These are phyloP conservation scores for Corydoras maculifer DNA, from an alignment of 2,113 vertebrate genomes.

Conservation along the genomic window DNA sequence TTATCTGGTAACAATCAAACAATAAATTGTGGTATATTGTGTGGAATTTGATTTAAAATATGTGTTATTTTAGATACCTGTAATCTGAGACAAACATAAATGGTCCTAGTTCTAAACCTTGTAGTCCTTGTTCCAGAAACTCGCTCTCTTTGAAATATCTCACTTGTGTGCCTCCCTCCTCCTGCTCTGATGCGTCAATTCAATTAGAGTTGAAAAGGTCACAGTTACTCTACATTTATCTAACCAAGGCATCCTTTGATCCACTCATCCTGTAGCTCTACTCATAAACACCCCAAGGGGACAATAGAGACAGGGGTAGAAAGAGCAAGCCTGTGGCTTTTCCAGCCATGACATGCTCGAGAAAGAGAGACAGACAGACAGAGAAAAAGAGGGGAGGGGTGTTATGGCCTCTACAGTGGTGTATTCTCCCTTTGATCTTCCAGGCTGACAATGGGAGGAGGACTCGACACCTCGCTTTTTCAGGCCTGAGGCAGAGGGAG, in stretches of 20 bases:
- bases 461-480: slow-evolving; percentile 57
- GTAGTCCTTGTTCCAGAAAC: slow-evolving; percentile 1
- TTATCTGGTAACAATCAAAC: too few species aligned
- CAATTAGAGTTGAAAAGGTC: slow-evolving; percentile 65
- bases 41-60: too few species aligned
- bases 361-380: slow-evolving; percentile 5
- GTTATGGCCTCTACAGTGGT: slow-evolving; percentile 10
- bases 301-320: slow-evolving; percentile 53
- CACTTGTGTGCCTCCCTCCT: slow-evolving; percentile 21
- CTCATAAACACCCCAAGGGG: slow-evolving; percentile 67
- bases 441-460: slow-evolving; percentile 58
- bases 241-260: slow-evolving; percentile 65
- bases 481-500: slow-evolving; percentile 40
- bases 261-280: slow-evolving; percentile 64
- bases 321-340: slow-evolving; percentile 29
- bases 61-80: too few species aligned
- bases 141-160: slow-evolving; percentile 19
- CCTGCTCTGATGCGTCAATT: slow-evolving; percentile 44
- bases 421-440: slow-evolving; percentile 42
- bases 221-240: slow-evolving; percentile 56
- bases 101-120: neutral
- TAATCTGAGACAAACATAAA: too few species aligned
- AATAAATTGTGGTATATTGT: too few species aligned
- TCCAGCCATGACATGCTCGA: slow-evolving; percentile 27
- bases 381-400: neutral